phyloP scores from a whole-genome alignment of 2,113 vertebrate genomes.

The Phalacrocorax pelagicus region DNA sequence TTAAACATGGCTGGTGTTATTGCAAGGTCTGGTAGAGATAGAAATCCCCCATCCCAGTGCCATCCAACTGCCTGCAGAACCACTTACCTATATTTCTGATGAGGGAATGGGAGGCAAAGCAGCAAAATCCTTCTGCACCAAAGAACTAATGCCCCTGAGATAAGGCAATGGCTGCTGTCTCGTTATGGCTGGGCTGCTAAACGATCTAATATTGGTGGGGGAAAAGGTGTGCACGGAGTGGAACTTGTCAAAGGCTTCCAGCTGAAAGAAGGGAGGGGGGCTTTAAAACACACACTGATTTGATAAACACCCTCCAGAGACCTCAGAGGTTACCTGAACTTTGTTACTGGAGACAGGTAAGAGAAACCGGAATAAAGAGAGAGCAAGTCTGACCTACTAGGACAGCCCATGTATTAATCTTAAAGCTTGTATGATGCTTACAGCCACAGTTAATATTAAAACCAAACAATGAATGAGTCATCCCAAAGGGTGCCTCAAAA shows the following conservation, averaged over 20 bases:
- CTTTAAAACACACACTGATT: background rate
- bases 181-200: background rate
- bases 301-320: background rate
- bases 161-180: background rate
- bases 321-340: background rate
- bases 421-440: background rate
- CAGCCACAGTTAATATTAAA: background rate
- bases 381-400: background rate
- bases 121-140: background rate
- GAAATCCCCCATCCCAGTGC: background rate
- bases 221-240: background rate
- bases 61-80: background rate
- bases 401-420: background rate
- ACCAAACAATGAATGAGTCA: background rate
- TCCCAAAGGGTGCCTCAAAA: background rate
- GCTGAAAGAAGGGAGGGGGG: background rate
- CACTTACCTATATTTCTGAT: background rate
- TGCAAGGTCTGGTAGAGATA: background rate
- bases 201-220: background rate
- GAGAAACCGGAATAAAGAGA: background rate
- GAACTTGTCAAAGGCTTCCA: background rate
- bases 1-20: background rate
- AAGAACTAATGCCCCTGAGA: background rate
- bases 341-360: background rate
- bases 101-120: background rate